phyloP scores from a whole-genome alignment of 1,140 invertebrate genomes.

The Mya arenaria region DNA sequence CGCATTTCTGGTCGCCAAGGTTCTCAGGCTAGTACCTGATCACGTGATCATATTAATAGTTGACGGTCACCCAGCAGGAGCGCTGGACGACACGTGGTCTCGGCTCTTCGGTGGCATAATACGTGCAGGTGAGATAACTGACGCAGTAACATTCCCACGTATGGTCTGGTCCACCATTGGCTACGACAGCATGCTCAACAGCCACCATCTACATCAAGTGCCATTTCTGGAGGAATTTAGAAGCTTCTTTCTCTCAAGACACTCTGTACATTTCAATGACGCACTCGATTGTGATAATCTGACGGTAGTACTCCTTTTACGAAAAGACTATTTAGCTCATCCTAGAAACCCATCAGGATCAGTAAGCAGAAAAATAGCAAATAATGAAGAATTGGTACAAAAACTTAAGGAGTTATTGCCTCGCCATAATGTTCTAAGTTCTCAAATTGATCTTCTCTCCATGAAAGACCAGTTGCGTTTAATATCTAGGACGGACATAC shows the following conservation, averaged over 20 bases:
- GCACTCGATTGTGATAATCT: slow-evolving; percentile 68
- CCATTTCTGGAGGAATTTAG: slow-evolving; percentile 75
- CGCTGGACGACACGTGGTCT: slow-evolving; percentile 71
- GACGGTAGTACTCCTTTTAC: slow-evolving; percentile 73
- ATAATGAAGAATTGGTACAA: slow-evolving; percentile 71
- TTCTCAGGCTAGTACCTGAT: slow-evolving; percentile 66
- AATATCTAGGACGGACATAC: slow-evolving; percentile 90
- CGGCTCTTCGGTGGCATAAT: slow-evolving; percentile 65
- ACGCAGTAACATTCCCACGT: slow-evolving; percentile 54
- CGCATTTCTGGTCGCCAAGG: slow-evolving; percentile 69
- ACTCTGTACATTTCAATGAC: slow-evolving; percentile 19
- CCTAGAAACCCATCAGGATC: slow-evolving; percentile 75
- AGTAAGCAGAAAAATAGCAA: slow-evolving; percentile 73
- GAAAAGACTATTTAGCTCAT: slow-evolving; percentile 77
- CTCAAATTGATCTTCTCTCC: slow-evolving; percentile 70
- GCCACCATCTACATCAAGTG: slow-evolving; percentile 45
- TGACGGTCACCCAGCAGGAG: slow-evolving; percentile 75
- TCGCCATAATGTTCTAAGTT: slow-evolving; percentile 60
- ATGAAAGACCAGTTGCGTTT: slow-evolving; percentile 72
- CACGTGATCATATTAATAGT: slow-evolving; percentile 71
- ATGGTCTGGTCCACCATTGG: slow-evolving; percentile 72
- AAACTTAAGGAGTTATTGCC: slow-evolving; percentile 30
- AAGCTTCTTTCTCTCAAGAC: slow-evolving; percentile 69
- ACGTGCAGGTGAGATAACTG: slow-evolving; percentile 50
- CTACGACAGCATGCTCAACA: slow-evolving; percentile 71